A percentile compares a stretch with the other conserved stretches of the same genome.
Conservation (phyloP, 2,113 vertebrate genomes). For the Paratilapia polleni region DNA sequence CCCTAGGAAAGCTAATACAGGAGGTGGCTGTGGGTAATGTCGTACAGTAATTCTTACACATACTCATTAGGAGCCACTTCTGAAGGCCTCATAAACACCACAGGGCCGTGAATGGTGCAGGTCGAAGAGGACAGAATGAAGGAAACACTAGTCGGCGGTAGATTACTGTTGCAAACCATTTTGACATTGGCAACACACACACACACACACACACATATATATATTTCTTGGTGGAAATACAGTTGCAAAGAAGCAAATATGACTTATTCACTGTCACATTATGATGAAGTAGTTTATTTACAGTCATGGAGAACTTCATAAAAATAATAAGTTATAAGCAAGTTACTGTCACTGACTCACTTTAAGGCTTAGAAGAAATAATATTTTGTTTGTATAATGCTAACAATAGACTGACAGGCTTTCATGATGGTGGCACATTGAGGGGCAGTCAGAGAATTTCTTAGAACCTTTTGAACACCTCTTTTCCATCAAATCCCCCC, state of each 20-base stretch:
- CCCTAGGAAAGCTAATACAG: conserved; percentile 64
- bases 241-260: background rate
- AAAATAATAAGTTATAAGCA: background rate
- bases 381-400: conserved; percentile 14
- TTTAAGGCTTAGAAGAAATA: conserved; percentile 4
- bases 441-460: conserved; percentile 50
- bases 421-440: conserved; percentile 37
- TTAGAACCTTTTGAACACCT: conserved; percentile 63
- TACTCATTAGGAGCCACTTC: conserved; percentile 78
- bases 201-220: too few species aligned
- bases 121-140: conserved; percentile 26
- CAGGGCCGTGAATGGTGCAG: conserved; percentile 61
- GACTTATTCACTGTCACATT: background rate
- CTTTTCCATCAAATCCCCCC: conserved; percentile 55
- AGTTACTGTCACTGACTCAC: background rate
- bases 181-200: conserved; percentile 18
- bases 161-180: background rate
- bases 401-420: conserved; percentile 38
- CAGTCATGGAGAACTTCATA: background rate
- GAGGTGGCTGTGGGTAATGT: conserved; percentile 70
- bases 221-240: background rate
- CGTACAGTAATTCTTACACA: conserved; percentile 76
- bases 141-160: conserved; percentile 5
- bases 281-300: background rate
- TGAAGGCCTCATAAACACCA: conserved; percentile 80